Base-by-base conservation (phyloP, 2,113 vertebrate genomes). In the Saccopteryx leptura region DNA sequence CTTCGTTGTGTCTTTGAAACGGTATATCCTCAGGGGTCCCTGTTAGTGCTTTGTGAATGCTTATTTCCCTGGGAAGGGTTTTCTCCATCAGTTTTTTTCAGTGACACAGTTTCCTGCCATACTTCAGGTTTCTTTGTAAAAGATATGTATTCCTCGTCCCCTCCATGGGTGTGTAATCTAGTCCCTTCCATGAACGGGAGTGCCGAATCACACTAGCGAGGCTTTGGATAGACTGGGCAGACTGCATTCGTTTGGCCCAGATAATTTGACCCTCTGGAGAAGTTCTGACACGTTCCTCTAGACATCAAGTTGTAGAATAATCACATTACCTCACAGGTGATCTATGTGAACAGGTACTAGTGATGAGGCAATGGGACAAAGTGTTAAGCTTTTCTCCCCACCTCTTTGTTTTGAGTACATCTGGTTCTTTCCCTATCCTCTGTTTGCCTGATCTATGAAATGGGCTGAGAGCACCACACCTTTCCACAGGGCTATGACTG, bases 371-470 rank as follows among this genome's bases (percentile, higher is more conserved):
- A 52, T 8, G 50, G 46, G 60, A 76, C 58, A 65, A 50, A 78
- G 48, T 7, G 46, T 26, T 68, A 33, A 14, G 48, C 66, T 82
- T 58, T 65, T 33, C 76, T 96, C 88, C 74, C 66, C 31, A n/a
- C 46, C 74, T 92, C 7, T 95, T 94, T 94, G 84, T 95, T 96
- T 96, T 83, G 75, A 84, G 54, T 92, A n/a, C 52, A 15, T 85
- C 69, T 86, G 50, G 21, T 50, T 91, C 61, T 74, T 81, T 75
- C 66, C 17, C 24, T 9, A 15, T n/a, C 78, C 74, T 96, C 80
- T 75, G 91, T 95, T 94, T 95, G 68, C 74, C 91, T 81, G 54
- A 91, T 81, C 93, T 72, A 50, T 65, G 85, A 95, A 96, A 97
- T 96, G 97, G 96, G 93, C 1, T 94, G 93, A 92, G 58, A 79